Conservation (phyloP, 2,797 vertebrate genomes). For the Chaunax sp. region DNA sequence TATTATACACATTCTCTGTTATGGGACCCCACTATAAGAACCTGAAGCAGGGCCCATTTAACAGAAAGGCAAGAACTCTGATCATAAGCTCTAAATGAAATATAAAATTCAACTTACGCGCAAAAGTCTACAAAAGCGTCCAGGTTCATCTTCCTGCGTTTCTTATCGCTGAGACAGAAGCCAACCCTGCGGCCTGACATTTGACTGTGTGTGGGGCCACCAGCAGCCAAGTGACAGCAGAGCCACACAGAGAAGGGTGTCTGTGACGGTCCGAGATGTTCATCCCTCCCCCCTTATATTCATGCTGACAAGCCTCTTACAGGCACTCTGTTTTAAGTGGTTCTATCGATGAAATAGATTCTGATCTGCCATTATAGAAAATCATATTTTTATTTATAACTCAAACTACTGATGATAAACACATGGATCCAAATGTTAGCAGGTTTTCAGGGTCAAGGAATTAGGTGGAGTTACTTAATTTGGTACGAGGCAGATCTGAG, state of each 20-base stretch:
- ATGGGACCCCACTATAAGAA: background rate
- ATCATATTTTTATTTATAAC: too few species aligned
- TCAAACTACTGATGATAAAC: too few species aligned
- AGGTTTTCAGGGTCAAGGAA: too few species aligned
- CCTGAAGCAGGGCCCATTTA: too few species aligned
- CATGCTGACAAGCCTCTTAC: background rate
- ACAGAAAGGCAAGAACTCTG: background rate
- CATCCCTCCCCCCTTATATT: background rate
- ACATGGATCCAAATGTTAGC: too few species aligned
- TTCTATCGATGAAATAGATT: too few species aligned
- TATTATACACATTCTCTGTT: background rate
- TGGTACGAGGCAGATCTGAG: too few species aligned
- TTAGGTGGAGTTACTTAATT: too few species aligned
- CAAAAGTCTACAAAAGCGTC: constrained; percentile 77
- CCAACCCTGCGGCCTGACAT: constrained; percentile 80
- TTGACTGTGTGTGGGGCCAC: constrained; percentile 3
- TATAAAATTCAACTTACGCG: constrained; percentile 72
- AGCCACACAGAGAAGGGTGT: background rate
- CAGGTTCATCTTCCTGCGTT: constrained; percentile 81
- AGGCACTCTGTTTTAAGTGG: too few species aligned
- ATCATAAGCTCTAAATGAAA: background rate
- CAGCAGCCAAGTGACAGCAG: constrained; percentile 15
- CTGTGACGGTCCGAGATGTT: background rate
- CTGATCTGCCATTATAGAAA: too few species aligned
- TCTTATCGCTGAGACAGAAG: constrained; percentile 83